These are phyloP conservation scores for Meteorus cinctellus DNA, from an alignment of 2,888 invertebrate genomes.

Conservation along the genomic window DNA sequence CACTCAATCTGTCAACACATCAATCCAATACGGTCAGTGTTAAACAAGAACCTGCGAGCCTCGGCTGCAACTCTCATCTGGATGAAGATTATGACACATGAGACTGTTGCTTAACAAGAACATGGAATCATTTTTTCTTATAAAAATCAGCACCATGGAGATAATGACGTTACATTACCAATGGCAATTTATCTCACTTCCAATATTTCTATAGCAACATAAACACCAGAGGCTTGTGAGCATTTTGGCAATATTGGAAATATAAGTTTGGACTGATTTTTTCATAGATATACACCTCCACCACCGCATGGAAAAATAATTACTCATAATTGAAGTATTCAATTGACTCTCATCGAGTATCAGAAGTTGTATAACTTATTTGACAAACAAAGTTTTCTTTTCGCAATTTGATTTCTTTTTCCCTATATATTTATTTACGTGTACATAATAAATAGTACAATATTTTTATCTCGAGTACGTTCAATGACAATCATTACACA, in stretches of 20 bases:
- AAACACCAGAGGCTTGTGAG: not conserved
- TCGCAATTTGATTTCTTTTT: slow-evolving; percentile 28
- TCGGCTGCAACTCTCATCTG: slow-evolving; percentile 65
- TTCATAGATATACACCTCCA: not conserved
- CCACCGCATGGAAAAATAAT: not conserved
- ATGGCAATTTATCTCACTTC: not conserved
- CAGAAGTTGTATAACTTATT: slow-evolving; percentile 9
- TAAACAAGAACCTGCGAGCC: slow-evolving; percentile 64
- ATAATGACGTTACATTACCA: not conserved
- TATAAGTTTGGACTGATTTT: not conserved
- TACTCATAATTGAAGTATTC: slow-evolving; percentile 8
- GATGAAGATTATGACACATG: slow-evolving; percentile 72
- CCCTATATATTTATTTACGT: slow-evolving; percentile 30
- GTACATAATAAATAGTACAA: slow-evolving; percentile 39
- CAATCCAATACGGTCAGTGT: slow-evolving; percentile 52
- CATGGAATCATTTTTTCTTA: not conserved
- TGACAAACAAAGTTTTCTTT: slow-evolving; percentile 16
- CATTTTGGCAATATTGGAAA: not conserved
- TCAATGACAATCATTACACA: slow-evolving; percentile 26
- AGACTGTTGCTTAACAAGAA: slow-evolving; percentile 41
- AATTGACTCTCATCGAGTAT: not conserved
- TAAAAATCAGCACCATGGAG: not conserved
- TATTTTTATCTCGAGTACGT: slow-evolving; percentile 26
- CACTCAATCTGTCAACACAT: slow-evolving; percentile 61
- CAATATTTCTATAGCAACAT: not conserved